Percentiles rank a stretch among this genome's conserved stretches.
phyloP scores from a whole-genome alignment of 2,113 vertebrate species.

The Raja brachyura region DNA sequence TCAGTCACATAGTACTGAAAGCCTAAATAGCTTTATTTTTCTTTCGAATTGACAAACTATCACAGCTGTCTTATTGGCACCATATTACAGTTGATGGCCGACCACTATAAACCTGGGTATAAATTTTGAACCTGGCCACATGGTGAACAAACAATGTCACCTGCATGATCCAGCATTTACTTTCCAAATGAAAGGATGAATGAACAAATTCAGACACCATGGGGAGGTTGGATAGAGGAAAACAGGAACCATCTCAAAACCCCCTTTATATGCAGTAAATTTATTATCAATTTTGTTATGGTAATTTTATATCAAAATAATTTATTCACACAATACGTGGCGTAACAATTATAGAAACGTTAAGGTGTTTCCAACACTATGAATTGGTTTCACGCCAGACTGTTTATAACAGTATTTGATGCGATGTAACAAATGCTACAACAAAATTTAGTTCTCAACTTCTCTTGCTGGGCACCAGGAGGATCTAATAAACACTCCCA shows the following conservation, averaged over 20 bases:
- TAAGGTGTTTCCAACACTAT: not conserved
- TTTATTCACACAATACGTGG: not conserved
- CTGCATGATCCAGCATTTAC: not conserved
- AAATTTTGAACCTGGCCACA: too few relatives aligned
- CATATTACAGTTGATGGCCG: conserved; percentile 1
- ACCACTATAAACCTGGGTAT: too few relatives aligned
- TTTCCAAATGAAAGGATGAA: not conserved
- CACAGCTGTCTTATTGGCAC: conserved; percentile 32
- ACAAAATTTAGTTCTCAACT: not conserved
- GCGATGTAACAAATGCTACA: not conserved
- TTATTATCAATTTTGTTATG: not conserved
- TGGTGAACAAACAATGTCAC: not conserved
- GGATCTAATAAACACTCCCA: not conserved
- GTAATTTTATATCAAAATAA: not conserved
- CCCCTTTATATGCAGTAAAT: too few relatives aligned
- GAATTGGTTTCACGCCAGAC: not conserved
- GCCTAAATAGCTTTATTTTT: not conserved
- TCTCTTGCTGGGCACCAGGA: not conserved
- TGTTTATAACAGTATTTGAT: not conserved
- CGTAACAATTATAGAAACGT: conserved; percentile 15
- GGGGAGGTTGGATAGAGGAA: not conserved
- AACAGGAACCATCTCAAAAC: not conserved
- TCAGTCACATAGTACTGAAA: not conserved
- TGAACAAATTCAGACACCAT: not conserved
- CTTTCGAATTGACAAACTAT: not conserved